phyloP scores from a whole-genome alignment of 2,797 vertebrate species.

The Erethizon dorsatum region DNA sequence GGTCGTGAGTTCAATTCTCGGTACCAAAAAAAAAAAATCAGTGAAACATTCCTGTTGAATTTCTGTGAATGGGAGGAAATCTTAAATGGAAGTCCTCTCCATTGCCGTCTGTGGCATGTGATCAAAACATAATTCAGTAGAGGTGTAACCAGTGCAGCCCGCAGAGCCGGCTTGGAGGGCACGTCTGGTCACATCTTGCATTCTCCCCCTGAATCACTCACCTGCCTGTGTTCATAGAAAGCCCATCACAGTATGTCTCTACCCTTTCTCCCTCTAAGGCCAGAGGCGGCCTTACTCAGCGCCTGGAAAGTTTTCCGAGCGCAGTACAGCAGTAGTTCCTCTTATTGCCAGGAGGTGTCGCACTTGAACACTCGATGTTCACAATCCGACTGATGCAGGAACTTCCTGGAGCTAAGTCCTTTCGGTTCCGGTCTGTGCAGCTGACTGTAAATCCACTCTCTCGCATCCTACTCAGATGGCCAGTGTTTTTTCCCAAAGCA shows the following conservation, averaged over 20 bases:
- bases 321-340: background rate
- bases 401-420: background rate
- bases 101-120: slow-evolving; percentile 7
- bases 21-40: too few relatives aligned
- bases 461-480: background rate
- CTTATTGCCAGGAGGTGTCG: background rate
- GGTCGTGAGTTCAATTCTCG: too few relatives aligned
- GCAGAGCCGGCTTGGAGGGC: background rate
- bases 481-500: background rate
- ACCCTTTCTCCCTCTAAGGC: background rate
- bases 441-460: background rate
- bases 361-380: background rate
- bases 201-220: background rate
- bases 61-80: slow-evolving; percentile 18
- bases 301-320: background rate
- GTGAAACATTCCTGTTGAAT: slow-evolving; percentile 37
- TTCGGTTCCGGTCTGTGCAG: background rate
- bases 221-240: too few relatives aligned
- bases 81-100: background rate
- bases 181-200: background rate
- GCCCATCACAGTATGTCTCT: too few relatives aligned
- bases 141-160: background rate
- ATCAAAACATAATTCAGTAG: slow-evolving; percentile 15
- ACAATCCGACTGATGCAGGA: background rate
- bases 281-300: background rate